Conservation (phyloP, 2,888 invertebrate genomes). For the Chironomus tentans region DNA sequence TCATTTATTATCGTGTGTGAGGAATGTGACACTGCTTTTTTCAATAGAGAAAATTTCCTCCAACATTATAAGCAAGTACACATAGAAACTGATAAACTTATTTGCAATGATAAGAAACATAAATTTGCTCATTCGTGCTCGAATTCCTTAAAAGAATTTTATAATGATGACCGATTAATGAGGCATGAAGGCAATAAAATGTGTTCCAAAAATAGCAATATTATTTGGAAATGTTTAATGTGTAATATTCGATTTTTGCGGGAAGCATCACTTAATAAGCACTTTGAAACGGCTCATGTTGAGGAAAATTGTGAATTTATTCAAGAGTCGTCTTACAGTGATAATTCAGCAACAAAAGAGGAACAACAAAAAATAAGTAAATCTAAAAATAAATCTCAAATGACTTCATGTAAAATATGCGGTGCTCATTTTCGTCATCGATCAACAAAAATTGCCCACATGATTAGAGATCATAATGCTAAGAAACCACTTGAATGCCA, state of each 20-base stretch:
- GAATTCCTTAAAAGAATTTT: background rate
- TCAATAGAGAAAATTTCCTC: background rate
- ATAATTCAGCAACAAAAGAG: background rate
- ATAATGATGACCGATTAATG: background rate
- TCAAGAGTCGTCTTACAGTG: background rate
- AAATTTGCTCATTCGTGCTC: background rate
- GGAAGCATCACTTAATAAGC: background rate
- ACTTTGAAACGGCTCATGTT: background rate
- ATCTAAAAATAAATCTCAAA: background rate
- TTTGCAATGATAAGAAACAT: background rate
- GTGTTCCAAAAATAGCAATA: too few species aligned
- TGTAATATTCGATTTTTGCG: background rate
- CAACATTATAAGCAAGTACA: background rate
- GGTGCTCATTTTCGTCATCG: slow-evolving; percentile 4
- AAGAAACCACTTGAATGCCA: background rate
- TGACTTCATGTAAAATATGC: background rate
- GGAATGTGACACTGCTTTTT: background rate
- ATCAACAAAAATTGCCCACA: slow-evolving; percentile 5
- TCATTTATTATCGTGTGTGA: background rate
- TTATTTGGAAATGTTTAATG: background rate
- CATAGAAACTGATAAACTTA: background rate
- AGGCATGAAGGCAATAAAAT: background rate
- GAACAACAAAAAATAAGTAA: background rate
- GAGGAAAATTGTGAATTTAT: background rate
- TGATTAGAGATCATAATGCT: background rate